Evolutionary conservation across 2,113 vertebrate genomes (phyloP), one percentile per base, ranked within the genome.

Genomic region (Elaphurus davidianus): DNA sequence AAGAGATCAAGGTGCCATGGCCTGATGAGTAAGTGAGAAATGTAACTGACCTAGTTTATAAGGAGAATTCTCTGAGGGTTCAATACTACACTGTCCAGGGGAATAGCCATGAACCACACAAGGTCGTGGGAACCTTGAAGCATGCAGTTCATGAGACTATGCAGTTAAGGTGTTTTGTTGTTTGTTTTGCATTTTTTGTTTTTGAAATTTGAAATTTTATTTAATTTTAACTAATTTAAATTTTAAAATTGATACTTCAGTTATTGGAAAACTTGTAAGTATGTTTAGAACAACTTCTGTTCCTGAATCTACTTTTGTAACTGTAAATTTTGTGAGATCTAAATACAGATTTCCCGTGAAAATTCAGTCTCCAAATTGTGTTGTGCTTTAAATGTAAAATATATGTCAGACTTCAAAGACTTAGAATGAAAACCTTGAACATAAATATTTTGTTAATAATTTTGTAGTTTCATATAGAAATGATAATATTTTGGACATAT

Each of bases 401-500:
- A 85, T 28, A 74, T 4, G 21, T 95, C 64, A 25, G 33, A 50
- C 45, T 93, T 96, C 87, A 90, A 90, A 95, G 30, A 36, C 54
- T 97, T 57, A 45, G 13, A 30, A 78, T 74, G 57, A 93, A 92
- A 94, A 95, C 55, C 8, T 64, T 81, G 57, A 82, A 67, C 64
- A 13, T 50, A 87, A 94, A 88, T 90, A 92, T 96, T 87, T 96
- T 78, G 55, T 30, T 93, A 94, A 93, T 86, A 62, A 89, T 98
- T 97, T 87, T 82, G 16, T 40, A 86, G 28, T 62, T 95, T 27
- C 8, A 81, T 14, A 23, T 43, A 88, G 54, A 94, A 92, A 90
- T 40, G 55, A 40, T 47, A 81, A 74, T n/a, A 84, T 57, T 60
- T 71, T 28, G 28, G n/a, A 60, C 36, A 86, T 5, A 71, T 7